A percentile compares a stretch with the other conserved stretches of the same genome.
Conservation (phyloP, 2,113 vertebrate species). For the Ochotona curzoniae region DNA sequence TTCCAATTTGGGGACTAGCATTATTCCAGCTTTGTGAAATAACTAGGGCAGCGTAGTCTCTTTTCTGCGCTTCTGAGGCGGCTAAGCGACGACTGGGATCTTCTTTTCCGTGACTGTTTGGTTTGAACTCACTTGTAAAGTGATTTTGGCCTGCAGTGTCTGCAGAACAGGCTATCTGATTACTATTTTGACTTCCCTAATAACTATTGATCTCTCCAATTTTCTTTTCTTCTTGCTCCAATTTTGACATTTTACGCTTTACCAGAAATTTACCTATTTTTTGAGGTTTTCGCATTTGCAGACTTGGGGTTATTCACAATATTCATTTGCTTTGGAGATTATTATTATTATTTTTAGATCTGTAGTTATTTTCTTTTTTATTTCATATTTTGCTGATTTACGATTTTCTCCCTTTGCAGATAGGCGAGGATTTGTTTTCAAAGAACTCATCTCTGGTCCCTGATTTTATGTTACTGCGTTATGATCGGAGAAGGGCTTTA, state of each 20-base stretch:
- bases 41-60: background rate
- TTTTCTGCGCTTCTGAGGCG: background rate
- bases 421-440: background rate
- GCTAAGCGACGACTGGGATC: background rate
- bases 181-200: background rate
- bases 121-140: background rate
- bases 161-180: background rate
- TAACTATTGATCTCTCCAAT: background rate
- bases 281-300: slow-evolving; percentile 9
- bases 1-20: background rate
- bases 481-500: background rate
- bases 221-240: background rate
- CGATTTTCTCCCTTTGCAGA: background rate
- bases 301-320: background rate
- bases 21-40: background rate
- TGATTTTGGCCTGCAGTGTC: background rate
- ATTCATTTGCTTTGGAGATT: background rate
- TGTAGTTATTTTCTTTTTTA: background rate
- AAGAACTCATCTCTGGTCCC: background rate
- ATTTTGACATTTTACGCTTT: slow-evolving; percentile 22
- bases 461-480: background rate
- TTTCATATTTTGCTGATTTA: slow-evolving; percentile 25
- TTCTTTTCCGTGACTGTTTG: background rate
- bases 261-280: background rate
- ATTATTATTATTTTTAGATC: background rate